Evolutionary conservation across 2,888 invertebrate genomes (phyloP).

Genomic region (Cyrtodaria siliqua): DNA sequence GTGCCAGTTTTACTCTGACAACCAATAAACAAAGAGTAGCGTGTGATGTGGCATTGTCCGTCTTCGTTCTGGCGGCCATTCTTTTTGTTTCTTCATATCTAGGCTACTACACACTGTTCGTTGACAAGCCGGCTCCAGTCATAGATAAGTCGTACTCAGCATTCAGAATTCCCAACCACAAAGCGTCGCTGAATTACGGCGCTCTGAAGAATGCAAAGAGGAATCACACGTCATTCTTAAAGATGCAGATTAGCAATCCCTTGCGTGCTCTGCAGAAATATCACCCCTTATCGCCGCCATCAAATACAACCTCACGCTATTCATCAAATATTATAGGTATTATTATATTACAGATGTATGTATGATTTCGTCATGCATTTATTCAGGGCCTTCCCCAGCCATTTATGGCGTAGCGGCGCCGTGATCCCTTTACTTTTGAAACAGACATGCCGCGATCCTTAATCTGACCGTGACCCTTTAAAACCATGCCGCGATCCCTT

Average conservation of each 20-base stretch:
- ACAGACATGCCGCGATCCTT: too few species aligned
- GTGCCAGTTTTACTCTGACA: too few species aligned
- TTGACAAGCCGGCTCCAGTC: conserved; percentile 70
- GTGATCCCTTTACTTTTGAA: too few species aligned
- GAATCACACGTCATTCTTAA: conserved; percentile 43
- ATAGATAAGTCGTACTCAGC: conserved; percentile 82
- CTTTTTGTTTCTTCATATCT: conserved; percentile 61
- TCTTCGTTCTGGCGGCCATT: conserved; percentile 56
- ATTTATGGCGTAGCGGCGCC: too few species aligned
- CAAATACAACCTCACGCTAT: too few species aligned
- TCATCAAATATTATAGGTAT: too few species aligned
- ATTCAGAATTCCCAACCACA: conserved; percentile 82
- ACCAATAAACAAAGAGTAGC: background rate
- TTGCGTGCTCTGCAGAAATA: background rate
- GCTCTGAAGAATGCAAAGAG: conserved; percentile 72
- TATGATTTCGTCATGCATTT: too few species aligned
- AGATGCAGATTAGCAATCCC: conserved; percentile 3
- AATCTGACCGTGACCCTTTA: too few species aligned
- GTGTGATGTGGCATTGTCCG: conserved; percentile 54
- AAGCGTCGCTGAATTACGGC: conserved; percentile 76
- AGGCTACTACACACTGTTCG: conserved; percentile 72
- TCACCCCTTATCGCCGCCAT: too few species aligned
- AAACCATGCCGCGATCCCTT: too few species aligned
- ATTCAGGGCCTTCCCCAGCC: too few species aligned
- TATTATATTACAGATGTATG: too few species aligned